Base-by-base conservation (phyloP, 2,797 vertebrate genomes). In the Hemibagrus guttatus region DNA sequence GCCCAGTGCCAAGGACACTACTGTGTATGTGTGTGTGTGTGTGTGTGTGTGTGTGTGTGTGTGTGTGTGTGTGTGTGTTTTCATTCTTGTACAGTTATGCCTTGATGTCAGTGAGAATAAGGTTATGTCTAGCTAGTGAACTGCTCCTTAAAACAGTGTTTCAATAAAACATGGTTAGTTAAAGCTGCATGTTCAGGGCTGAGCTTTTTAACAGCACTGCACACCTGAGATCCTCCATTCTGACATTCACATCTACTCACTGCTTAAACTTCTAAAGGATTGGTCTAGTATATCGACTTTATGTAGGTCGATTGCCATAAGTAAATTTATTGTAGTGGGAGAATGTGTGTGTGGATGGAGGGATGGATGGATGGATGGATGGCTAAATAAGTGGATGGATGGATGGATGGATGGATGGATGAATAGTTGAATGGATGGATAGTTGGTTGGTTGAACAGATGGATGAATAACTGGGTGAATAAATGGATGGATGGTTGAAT, bases 1-100 rank as follows among this genome's bases (percentile, higher is more conserved):
- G 81, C 85, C 81, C 75, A 72, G 49, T 42, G 88, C 87, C 89
- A 90, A 91, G 86, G 87, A 82, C 76, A 84, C 85, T 84, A 90
- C 71, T 42, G 12, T 66, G 61, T 85, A 54, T 59, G 63, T 75
- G 72, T 52, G 71, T n/a, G 31, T 21, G 35, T 42, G n/a, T n/a
- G n/a, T n/a, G n/a, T n/a, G 68, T 28, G 64, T 58, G 66, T 71
- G 81, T 82, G 46, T 49, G 83, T n/a, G n/a, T n/a, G n/a, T 69
- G 68, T 28, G 64, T 58, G 66, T 71, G 81, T 82, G 46, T 49
- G 83, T 46, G 31, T 75, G 56, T 52, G 58, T 79, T 59, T 26
- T 59, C 21, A 26, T 80, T 59, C 58, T 16, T 80, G 76, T 14
- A 61, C 16, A 61, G 14, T 31, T 69, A 80, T 56, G 21, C 71